Evolutionary conservation across 2,888 invertebrate genomes (phyloP), one percentile per base, ranked within the genome.

Genomic region (Thalpophila matura): DNA sequence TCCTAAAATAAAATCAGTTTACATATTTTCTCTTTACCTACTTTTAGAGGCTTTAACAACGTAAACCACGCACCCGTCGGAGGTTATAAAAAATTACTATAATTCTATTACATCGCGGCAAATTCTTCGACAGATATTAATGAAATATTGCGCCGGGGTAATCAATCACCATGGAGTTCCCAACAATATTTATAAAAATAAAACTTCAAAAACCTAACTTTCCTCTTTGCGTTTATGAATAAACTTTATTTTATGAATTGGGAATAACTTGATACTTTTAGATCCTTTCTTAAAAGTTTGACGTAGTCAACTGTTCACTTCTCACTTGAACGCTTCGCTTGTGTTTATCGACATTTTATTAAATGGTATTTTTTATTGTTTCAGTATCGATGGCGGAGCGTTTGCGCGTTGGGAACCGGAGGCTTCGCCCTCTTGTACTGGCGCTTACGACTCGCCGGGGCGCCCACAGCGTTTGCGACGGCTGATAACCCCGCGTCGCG

Each of bases 401-500:
- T 97, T 70, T 95, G 96, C 73, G 95, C 97, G 46, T 90, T 98
- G 56, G 95, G 95, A 4, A 95, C 96, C 16, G 96, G 97, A 7
- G 96, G 97, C 10, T 92, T 96, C 20, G 95, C 96, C 12, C 95
- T 98, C 68, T 93, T 98, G 29, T 96, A 97, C 75, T 96, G 97
- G 86, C 96, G 99, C 42, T 93, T 99, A 66, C 96, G 97, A 81
- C 95, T 98, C 68, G 97, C 98, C 80, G 97, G 96, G 53, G 96
- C 95, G 7, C 95, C 96, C 1, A 97, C 98, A 3, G 96, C 97
- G 74, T 99, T 99, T 90, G 98, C 99, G 46, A 97, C 98, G 35
- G 98, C 99, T 4, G 99, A 99, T 95, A 99, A 99, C 95, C 99
- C 99, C 0, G 97, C 99, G 27, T 98, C 99, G n/a, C 97, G 98